Evolutionary conservation across 1,140 invertebrate species (phyloP), one percentile per base, ranked within the genome.

Genomic region (Daktulosphaira vitifoliae): DNA sequence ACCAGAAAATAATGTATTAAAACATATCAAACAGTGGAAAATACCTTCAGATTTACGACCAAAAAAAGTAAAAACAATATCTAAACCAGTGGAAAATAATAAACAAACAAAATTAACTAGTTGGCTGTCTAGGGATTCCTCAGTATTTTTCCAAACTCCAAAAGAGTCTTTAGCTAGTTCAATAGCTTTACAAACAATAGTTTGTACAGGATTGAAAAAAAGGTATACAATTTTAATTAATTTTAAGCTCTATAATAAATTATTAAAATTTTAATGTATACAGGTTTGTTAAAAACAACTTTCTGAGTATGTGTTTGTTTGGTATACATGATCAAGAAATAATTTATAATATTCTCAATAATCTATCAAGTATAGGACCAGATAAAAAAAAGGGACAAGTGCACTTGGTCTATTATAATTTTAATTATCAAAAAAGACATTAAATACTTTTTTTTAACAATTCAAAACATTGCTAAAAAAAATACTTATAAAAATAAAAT

Each of bases 31-130:
- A 22, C 26, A 48, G 15, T 62, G 56, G 56, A 15, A 2, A 29
- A 62, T 62, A 62, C 56, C 56, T 48, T 15, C 56, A 33, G 56
- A 48, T 15, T 16, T 62, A 33, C 56, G 56, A 13, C 56, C 56
- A 1, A 62, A 48, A 33, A 62, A 62, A 48, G 20, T 15, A 15
- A 62, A 33, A 62, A 48, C 42, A 46, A 46, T 18, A 6, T 26
- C 1, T 15, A 48, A 38, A 29, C 11, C 16, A 20, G 20, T 25
- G 3, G 29, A 33, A 33, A 11, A 33, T 11, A 11, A 33, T 11
- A 33, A 33, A 33, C 26, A 48, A 48, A 18, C 42, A 8, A 48
- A 9, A 13, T 1, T 15, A 18, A 13, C 25, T 23, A 62, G 13
- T 23, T 1, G 18, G 9, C 15, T 62, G 6, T 62, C 56, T 3